Base-by-base conservation (phyloP, 2,797 vertebrate genomes). In the Petrocephalus sullivani region DNA sequence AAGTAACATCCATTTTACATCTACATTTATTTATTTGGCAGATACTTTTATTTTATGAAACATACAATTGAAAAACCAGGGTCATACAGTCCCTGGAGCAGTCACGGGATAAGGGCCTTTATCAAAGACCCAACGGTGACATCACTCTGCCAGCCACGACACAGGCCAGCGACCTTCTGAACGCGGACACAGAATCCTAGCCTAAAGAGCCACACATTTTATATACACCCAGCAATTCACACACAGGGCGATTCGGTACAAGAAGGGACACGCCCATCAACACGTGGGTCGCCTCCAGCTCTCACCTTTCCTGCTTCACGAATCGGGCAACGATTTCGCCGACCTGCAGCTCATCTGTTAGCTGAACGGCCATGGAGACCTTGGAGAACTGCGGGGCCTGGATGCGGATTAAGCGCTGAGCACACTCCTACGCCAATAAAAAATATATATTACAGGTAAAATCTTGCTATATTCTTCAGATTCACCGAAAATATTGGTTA, bases 341-440 rank as follows among this genome's bases (percentile, higher is more conserved):
- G 0, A 98, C 98, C 95, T 96, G 97, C 89, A 99, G 93, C 75
- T 99, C 97, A 92, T 96, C 97, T 0, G 97, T 99, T 81, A 99
- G 96, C 95, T 99, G 97, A 90, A 99, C 94, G n/a, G 96, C 97
- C 98, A 99, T 99, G 89, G 98, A 99, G 92, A 99, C 95, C 95
- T 98, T 99, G 0, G 94, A 97, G 95, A 99, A 98, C 95, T 98
- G 97, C 37, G 98, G 98, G 0, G 98, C 98, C 89, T 99, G 97
- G 67, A 99, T 97, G 92, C 98, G 95, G 92, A 99, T 99, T 90
- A 98, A 96, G 90, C 97, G 97, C 94, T 96, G 96, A 89, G 95
- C 95, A 89, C 94, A 94, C 87, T 78, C 71, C 71, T 78, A n/a
- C 2, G 3, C 41, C 6, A 78, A 75, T 12, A 23, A 60, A 41